Evolutionary conservation across 2,797 vertebrate species (phyloP).

Genomic region (Scleropages formosus): DNA sequence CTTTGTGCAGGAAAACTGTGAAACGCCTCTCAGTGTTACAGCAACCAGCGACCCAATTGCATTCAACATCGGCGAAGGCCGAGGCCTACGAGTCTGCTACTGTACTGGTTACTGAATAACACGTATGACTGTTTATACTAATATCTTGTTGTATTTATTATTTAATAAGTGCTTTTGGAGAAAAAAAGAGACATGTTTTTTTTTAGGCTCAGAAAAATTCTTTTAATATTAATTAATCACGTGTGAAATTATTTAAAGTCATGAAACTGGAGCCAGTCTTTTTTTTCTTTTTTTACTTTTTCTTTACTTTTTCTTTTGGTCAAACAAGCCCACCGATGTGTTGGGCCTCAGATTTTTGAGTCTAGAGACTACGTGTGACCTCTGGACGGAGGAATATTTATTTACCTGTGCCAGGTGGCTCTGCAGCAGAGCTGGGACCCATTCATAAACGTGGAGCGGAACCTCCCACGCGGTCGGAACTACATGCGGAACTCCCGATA

Average conservation of each 20-base stretch:
- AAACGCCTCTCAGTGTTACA: conserved; percentile 93
- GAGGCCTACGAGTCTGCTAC: conserved; percentile 78
- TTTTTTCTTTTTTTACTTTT: conserved; percentile 35
- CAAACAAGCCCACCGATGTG: conserved; percentile 80
- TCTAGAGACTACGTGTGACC: conserved; percentile 61
- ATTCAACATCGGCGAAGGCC: conserved; percentile 71
- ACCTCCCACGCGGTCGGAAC: conserved; percentile 55
- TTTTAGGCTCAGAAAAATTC: conserved; percentile 76
- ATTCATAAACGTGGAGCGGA: conserved; percentile 56
- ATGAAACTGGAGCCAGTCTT: conserved; percentile 97
- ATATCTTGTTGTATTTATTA: conserved; percentile 99
- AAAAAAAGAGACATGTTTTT: conserved; percentile 76
- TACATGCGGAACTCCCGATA: conserved; percentile 45
- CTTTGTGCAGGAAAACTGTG: conserved; percentile 86
- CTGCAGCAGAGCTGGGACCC: conserved; percentile 62
- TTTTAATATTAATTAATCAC: conserved; percentile 88
- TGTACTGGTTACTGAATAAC: conserved; percentile 90
- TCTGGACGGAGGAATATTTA: conserved; percentile 80
- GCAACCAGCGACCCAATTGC: conserved; percentile 74
- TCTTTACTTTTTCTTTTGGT: conserved; percentile 80
- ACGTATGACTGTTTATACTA: conserved; percentile 94
- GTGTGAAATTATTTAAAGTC: conserved; percentile 94
- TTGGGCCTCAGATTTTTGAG: conserved; percentile 70
- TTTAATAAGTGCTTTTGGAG: conserved; percentile 85
- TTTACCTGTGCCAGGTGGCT: conserved; percentile 83